Conservation (phyloP, 2,888 invertebrate genomes). For the Maniola hyperantus region DNA sequence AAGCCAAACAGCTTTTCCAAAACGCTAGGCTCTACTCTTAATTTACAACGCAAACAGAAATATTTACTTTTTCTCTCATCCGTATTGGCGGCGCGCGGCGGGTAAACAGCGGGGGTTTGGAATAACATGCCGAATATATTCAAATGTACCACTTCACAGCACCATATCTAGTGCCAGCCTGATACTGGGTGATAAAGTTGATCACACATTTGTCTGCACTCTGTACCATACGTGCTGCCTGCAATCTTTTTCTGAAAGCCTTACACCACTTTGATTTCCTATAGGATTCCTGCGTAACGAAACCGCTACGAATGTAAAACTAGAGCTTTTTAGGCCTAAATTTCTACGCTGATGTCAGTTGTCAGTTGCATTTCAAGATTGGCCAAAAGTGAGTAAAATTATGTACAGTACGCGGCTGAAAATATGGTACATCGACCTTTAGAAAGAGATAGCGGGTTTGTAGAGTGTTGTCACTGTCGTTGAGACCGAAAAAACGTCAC, state of each 20-base stretch:
- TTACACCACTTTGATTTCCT: too few relatives aligned
- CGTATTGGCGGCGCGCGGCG: constrained; percentile 13
- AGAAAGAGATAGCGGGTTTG: too few relatives aligned
- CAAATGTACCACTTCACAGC: constrained; percentile 1
- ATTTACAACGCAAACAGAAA: constrained; percentile 20
- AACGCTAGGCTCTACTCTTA: constrained; percentile 14
- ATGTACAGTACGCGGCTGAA: too few relatives aligned
- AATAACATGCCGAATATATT: constrained; percentile 22
- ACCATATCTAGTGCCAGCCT: background rate
- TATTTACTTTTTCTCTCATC: constrained; percentile 16
- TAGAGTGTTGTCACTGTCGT: too few relatives aligned
- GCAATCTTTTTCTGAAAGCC: background rate
- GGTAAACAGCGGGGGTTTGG: constrained; percentile 19
- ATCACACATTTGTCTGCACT: background rate
- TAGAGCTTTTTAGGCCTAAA: too few relatives aligned
- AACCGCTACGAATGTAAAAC: too few relatives aligned
- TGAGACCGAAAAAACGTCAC: too few relatives aligned
- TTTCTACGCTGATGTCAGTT: too few relatives aligned
- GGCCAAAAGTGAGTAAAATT: too few relatives aligned
- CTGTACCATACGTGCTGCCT: background rate
- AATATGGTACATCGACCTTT: too few relatives aligned
- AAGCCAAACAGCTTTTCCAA: constrained; percentile 19
- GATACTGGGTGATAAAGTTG: background rate
- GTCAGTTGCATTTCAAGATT: too few relatives aligned
- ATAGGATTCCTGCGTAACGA: too few relatives aligned